These are phyloP conservation scores for Lanius ludovicianus DNA, from an alignment of 2,113 vertebrate genomes.

Conservation along the genomic window DNA sequence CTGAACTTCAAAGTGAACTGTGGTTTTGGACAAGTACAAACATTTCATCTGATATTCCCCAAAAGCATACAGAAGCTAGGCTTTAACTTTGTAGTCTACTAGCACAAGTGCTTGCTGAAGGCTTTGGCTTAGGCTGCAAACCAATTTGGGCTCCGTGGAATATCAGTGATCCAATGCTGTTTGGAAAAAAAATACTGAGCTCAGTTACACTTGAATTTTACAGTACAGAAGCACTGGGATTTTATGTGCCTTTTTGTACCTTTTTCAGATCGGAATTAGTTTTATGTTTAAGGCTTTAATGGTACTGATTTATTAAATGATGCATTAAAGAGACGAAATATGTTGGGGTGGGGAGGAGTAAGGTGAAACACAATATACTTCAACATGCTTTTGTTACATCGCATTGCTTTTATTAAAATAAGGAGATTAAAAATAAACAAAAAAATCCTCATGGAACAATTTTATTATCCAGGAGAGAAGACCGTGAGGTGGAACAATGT, in stretches of 20 bases:
- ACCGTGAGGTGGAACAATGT: constrained; percentile 86
- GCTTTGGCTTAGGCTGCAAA: constrained; percentile 90
- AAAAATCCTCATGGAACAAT: constrained; percentile 79
- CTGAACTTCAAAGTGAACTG: constrained; percentile 82
- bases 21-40: constrained; percentile 85
- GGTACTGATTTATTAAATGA: constrained; percentile 97
- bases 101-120: constrained; percentile 94
- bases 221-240: constrained; percentile 99
- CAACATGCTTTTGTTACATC: constrained; percentile 89
- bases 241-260: constrained; percentile 99
- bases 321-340: constrained; percentile 84
- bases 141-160: constrained; percentile 83
- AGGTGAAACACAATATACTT: constrained; percentile 91
- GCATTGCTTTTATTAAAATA: constrained; percentile 89
- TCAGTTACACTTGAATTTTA: constrained; percentile 99
- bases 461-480: constrained; percentile 80
- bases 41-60: constrained; percentile 88
- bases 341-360: constrained; percentile 83
- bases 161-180: constrained; percentile 89
- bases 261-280: constrained; percentile 99
- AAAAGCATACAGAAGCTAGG: constrained; percentile 90
- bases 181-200: constrained; percentile 90
- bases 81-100: constrained; percentile 98
- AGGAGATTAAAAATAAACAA: constrained; percentile 73
- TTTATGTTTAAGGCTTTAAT: constrained; percentile 99